Conservation (phyloP, 92 coral and sea anemone species). For the Ricordea florida region DNA sequence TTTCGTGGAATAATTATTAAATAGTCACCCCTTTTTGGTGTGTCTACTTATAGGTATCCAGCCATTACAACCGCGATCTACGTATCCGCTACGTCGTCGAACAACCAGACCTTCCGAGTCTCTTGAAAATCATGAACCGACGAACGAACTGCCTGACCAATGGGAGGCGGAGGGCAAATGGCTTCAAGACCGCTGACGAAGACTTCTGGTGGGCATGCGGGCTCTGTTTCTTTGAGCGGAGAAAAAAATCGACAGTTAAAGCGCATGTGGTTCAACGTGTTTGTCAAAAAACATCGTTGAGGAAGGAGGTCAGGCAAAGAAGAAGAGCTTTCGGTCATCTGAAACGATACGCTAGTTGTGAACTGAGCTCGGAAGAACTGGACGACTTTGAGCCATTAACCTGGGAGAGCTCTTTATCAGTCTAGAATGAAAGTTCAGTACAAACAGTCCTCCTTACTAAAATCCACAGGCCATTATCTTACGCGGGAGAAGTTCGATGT, state of each 20-base stretch:
- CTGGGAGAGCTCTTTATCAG: conserved; percentile 34
- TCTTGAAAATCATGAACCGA: conserved; percentile 70
- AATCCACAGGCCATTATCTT: too few species aligned
- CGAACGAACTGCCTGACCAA: conserved; percentile 18
- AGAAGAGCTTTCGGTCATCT: conserved; percentile 28
- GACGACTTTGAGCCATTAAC: conserved; percentile 4
- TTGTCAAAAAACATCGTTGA: conserved; percentile 59
- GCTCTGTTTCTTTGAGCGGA: conserved; percentile 64
- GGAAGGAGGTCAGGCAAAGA: conserved; percentile 50
- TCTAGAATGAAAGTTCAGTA: too few species aligned
- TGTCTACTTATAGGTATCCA: conserved; percentile 46
- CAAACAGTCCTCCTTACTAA: too few species aligned
- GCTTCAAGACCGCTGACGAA: conserved; percentile 73
- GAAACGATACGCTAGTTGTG: conserved; percentile 42
- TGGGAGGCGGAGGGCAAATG: conserved; percentile 73
- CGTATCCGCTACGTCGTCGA: conserved; percentile 67
- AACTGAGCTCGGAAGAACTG: conserved; percentile 7
- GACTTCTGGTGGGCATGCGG: conserved; percentile 82
- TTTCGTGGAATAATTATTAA: neutral
- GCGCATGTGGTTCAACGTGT: conserved; percentile 73
- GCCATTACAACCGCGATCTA: conserved; percentile 55
- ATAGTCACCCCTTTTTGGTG: neutral
- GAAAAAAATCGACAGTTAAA: conserved; percentile 76
- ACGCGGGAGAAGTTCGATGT: too few species aligned
- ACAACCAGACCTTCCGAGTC: conserved; percentile 75